Evolutionary conservation across 2,888 invertebrate species (phyloP).

Genomic region (Apodemia hepburni): DNA sequence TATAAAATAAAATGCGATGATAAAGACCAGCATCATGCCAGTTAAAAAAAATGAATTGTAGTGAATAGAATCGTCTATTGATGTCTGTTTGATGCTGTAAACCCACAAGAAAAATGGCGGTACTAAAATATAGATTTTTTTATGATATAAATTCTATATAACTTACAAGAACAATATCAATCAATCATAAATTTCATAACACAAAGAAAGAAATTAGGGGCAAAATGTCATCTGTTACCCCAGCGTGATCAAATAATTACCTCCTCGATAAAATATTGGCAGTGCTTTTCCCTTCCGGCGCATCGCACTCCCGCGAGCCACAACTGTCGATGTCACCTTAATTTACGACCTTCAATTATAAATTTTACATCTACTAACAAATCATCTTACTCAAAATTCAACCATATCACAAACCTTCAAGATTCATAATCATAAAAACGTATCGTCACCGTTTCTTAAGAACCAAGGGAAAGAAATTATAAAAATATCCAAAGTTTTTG

Average conservation of each 20-base stretch:
- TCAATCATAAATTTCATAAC: constrained; percentile 52
- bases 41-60: too few relatives aligned
- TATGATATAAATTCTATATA: background rate
- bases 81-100: too few relatives aligned
- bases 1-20: too few relatives aligned
- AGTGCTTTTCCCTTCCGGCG: constrained; percentile 45
- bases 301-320: constrained; percentile 52
- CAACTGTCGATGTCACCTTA: constrained; percentile 81
- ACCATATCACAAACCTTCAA: background rate
- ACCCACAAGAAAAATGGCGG: too few relatives aligned
- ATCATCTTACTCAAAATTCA: background rate
- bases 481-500: constrained; percentile 8
- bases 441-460: background rate
- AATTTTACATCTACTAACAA: constrained; percentile 60
- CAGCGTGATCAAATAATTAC: constrained; percentile 70
- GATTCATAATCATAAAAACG: background rate
- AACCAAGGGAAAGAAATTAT: constrained; percentile 4
- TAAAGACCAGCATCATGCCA: too few relatives aligned
- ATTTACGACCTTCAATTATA: constrained; percentile 80
- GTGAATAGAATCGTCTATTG: too few relatives aligned
- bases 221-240: constrained; percentile 53
- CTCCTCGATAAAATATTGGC: constrained; percentile 74
- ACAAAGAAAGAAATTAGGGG: constrained; percentile 48
- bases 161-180: constrained; percentile 28
- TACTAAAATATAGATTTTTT: background rate